These are phyloP conservation scores for Drosophila sordidula DNA, from an alignment of 2,888 invertebrate species.

Conservation along the genomic window DNA sequence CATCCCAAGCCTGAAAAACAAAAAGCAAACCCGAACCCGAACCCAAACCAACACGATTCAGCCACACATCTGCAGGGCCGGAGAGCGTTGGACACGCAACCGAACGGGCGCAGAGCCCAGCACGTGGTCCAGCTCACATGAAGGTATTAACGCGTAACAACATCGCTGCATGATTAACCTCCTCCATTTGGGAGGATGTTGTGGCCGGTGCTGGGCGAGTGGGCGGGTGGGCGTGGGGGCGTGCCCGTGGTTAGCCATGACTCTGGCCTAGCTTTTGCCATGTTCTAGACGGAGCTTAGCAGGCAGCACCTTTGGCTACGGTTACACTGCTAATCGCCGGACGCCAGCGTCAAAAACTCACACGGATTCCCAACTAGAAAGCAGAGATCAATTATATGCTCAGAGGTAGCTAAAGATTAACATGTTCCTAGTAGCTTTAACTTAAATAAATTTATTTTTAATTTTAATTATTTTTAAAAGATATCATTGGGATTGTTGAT, in stretches of 20 bases:
- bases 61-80: slow-evolving; percentile 33
- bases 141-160: slow-evolving; percentile 85
- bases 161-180: slow-evolving; percentile 84
- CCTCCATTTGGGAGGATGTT: slow-evolving; percentile 44
- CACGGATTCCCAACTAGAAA: not conserved
- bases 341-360: slow-evolving; percentile 3
- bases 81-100: slow-evolving; percentile 65
- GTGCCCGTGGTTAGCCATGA: slow-evolving; percentile 51
- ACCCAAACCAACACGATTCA: slow-evolving; percentile 31
- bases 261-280: slow-evolving; percentile 55
- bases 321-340: slow-evolving; percentile 38
- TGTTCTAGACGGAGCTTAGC: slow-evolving; percentile 45
- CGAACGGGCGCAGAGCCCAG: slow-evolving; percentile 45
- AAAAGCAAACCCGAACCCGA: slow-evolving; percentile 11
- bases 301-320: slow-evolving; percentile 15
- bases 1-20: slow-evolving; percentile 11
- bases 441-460: no score
- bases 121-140: slow-evolving; percentile 85
- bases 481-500: no score
- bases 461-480: no score
- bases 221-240: slow-evolving; percentile 3
- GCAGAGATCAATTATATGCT: not conserved
- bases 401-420: not conserved
- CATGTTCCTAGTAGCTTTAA: no score
- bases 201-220: not conserved